Conservation (phyloP, 2,113 vertebrate genomes). For the Tachysurus vachellii region DNA sequence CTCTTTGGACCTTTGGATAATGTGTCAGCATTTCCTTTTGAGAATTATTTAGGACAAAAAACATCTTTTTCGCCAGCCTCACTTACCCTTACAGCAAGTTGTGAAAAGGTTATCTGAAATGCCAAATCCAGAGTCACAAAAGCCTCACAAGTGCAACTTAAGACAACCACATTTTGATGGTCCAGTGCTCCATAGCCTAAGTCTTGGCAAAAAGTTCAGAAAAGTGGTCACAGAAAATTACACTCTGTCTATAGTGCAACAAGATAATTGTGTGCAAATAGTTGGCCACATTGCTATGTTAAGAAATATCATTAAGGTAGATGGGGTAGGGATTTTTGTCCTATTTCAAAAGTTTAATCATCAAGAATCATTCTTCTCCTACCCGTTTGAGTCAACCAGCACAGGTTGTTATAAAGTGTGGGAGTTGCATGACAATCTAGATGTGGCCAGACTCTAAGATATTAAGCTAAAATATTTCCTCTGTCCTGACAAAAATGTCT, state of each 20-base stretch:
- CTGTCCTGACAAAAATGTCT: neutral
- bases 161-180: too few relatives aligned
- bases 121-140: too few relatives aligned
- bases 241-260: neutral
- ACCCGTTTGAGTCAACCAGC: neutral
- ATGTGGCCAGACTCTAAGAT: neutral
- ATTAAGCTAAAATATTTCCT: neutral
- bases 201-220: conserved; percentile 5
- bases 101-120: too few relatives aligned
- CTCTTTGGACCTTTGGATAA: conserved; percentile 31
- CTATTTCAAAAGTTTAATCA: conserved; percentile 18
- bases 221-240: neutral
- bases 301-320: neutral
- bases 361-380: neutral
- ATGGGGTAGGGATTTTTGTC: neutral
- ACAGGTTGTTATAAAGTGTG: conserved; percentile 5
- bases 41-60: conserved; percentile 17
- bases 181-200: too few relatives aligned
- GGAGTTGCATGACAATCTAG: neutral
- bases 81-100: too few relatives aligned
- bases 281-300: neutral
- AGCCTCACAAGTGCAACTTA: too few relatives aligned
- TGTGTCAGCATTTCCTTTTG: conserved; percentile 29
- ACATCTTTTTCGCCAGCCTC: too few relatives aligned
- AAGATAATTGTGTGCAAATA: neutral